Base-by-base conservation (phyloP, 2,797 vertebrate genomes). In the Oreochromis grahami region DNA sequence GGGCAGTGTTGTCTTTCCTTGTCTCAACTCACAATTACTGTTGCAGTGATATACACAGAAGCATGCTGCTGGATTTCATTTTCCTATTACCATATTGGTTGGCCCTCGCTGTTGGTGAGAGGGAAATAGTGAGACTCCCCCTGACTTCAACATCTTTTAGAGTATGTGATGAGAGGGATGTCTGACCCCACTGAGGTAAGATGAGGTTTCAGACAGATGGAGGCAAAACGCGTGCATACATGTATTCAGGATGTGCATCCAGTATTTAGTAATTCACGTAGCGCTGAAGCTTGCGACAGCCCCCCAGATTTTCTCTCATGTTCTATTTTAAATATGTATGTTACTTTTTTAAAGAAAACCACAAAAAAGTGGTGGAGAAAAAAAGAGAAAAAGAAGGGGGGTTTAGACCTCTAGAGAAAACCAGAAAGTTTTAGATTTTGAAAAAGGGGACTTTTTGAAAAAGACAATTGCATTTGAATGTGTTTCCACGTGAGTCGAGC, bases 1-100 rank as follows among this genome's bases (percentile, higher is more conserved):
- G 95, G 96, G 94, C 96, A 96, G 95, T 96, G 90, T 96, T 96
- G 96, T 86, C 94, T 93, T 95, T 94, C 78, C 82, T 86, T 86
- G 80, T 76, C 84, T 83, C 19, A 51, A 72, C 56, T 80, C 51
- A 81, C 17, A 43, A n/a, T 41, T 80, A 41, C 88, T 74, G 26
- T 86, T 88, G 85, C 60, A 88, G 87, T 79, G 53, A 76, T 78
- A 74, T 80, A 85, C 53, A 86, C 60, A 65, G 11, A 63, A 87
- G 84, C 83, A 84, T 88, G 78, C 83, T 86, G 81, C 93, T 91
- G 92, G 84, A 86, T 94, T 89, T 89, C 48, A 86, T 93, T 88
- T 88, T 82, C 83, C 74, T 83, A 63, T 86, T 80, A 84, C 56
- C 55, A 79, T 81, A 70, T 50, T 63, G 58, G 79, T 78, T 82